These are phyloP conservation scores for Xanthia togata DNA, from an alignment of 2,888 invertebrate species.

Conservation along the genomic window DNA sequence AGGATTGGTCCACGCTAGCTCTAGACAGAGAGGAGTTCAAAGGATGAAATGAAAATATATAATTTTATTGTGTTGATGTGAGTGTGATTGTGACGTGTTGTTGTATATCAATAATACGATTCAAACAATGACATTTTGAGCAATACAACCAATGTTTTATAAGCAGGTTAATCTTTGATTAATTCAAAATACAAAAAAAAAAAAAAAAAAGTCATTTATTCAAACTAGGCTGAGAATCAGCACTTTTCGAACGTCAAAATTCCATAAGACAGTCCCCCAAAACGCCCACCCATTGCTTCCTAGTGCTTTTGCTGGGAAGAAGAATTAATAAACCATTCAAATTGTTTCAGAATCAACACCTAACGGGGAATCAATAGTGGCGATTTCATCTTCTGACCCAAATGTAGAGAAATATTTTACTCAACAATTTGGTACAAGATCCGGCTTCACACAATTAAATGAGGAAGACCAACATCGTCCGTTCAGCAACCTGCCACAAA, in stretches of 20 bases:
- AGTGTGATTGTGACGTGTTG: neutral
- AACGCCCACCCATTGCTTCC: too few relatives aligned
- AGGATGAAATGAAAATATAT: too few relatives aligned
- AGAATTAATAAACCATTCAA: conserved; percentile 13
- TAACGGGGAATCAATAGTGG: conserved; percentile 76
- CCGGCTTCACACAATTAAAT: conserved; percentile 56
- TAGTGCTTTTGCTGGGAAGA: too few relatives aligned
- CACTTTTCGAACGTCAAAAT: too few relatives aligned
- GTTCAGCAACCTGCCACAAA: conserved; percentile 44
- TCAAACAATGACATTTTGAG: neutral
- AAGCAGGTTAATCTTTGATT: neutral
- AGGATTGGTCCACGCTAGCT: too few relatives aligned
- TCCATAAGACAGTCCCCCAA: too few relatives aligned
- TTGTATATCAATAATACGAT: too few relatives aligned
- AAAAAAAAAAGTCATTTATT: too few relatives aligned
- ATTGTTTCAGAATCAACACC: conserved; percentile 77
- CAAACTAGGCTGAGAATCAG: too few relatives aligned
- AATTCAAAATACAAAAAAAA: too few relatives aligned
- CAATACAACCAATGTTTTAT: neutral
- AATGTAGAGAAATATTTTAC: conserved; percentile 74
- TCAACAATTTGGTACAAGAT: conserved; percentile 64
- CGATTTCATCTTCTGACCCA: conserved; percentile 80
- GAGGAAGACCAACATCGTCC: conserved; percentile 44
- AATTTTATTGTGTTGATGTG: too few relatives aligned
- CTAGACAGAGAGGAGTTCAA: too few relatives aligned